Evolutionary conservation across 2,888 invertebrate genomes (phyloP).

Genomic region (Ectemnius lituratus): DNA sequence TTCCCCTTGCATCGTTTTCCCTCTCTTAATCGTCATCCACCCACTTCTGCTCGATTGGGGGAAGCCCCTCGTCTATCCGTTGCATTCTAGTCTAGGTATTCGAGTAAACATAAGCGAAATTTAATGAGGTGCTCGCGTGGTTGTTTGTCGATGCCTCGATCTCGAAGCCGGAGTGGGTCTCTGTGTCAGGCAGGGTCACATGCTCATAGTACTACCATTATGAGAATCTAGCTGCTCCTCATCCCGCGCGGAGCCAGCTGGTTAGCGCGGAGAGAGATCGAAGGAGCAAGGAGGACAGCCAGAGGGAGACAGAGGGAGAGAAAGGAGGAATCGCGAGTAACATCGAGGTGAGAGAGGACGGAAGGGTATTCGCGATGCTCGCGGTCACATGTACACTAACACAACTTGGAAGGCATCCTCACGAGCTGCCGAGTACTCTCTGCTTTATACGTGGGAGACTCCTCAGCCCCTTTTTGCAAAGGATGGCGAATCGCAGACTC

Average conservation of each 20-base stretch:
- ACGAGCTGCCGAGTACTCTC: conserved; percentile 27
- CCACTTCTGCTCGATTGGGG: background rate
- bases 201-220: conserved; percentile 53
- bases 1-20: conserved; percentile 24
- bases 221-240: conserved; percentile 35
- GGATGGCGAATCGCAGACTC: conserved; percentile 46
- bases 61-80: too few species aligned
- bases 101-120: conserved; percentile 44
- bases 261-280: conserved; percentile 36
- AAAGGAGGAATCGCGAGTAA: conserved; percentile 5
- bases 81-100: background rate
- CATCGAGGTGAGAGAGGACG: conserved; percentile 21
- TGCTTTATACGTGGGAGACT: conserved; percentile 64
- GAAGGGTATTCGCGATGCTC: conserved; percentile 14
- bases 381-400: background rate
- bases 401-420: conserved; percentile 27
- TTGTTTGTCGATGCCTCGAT: conserved; percentile 46
- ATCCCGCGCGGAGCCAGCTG: conserved; percentile 27
- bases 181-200: conserved; percentile 77
- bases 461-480: conserved; percentile 65
- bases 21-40: conserved; percentile 8
- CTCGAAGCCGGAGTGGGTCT: conserved; percentile 73
- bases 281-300: conserved; percentile 17
- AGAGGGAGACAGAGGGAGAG: conserved; percentile 22
- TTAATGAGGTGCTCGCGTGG: conserved; percentile 39